Percentiles rank a stretch among this genome's conserved stretches.
Conservation (phyloP, 2,797 vertebrate genomes). For the Mus minutoides region DNA sequence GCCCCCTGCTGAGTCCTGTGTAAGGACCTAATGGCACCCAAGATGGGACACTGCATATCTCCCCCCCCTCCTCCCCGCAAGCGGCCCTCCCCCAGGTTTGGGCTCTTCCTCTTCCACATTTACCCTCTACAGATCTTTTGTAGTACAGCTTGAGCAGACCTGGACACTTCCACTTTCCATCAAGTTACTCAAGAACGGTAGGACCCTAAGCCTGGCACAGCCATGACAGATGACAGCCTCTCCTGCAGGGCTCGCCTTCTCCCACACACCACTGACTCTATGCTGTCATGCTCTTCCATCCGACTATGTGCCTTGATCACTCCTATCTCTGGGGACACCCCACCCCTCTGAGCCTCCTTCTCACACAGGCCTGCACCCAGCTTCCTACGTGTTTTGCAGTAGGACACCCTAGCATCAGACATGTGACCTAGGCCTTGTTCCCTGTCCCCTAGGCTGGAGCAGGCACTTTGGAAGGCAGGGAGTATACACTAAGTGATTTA, state of each 20-base stretch:
- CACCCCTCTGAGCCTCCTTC: background rate
- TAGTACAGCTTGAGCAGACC: background rate
- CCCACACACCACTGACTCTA: background rate
- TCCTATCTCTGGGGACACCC: background rate
- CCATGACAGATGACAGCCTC: fast-evolving
- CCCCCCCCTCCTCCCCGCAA: too few species aligned
- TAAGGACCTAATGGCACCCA: fast-evolving
- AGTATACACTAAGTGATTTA: background rate
- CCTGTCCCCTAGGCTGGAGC: fast-evolving
- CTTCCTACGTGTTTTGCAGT: background rate
- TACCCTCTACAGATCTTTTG: background rate
- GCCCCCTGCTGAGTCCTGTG: fast-evolving
- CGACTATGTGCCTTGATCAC: background rate
- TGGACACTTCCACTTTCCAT: background rate
- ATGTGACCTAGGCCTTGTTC: background rate
- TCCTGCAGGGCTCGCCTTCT: background rate
- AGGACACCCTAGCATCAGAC: too few species aligned
- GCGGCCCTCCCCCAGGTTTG: fast-evolving
- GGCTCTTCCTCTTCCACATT: too few species aligned
- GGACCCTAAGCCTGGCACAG: background rate
- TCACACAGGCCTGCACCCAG: background rate
- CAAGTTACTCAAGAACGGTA: background rate
- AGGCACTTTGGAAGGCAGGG: background rate
- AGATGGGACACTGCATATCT: too few species aligned
- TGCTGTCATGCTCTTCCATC: background rate